Evolutionary conservation across 1,140 invertebrate genomes (phyloP).

Genomic region (Tribolium castaneum): DNA sequence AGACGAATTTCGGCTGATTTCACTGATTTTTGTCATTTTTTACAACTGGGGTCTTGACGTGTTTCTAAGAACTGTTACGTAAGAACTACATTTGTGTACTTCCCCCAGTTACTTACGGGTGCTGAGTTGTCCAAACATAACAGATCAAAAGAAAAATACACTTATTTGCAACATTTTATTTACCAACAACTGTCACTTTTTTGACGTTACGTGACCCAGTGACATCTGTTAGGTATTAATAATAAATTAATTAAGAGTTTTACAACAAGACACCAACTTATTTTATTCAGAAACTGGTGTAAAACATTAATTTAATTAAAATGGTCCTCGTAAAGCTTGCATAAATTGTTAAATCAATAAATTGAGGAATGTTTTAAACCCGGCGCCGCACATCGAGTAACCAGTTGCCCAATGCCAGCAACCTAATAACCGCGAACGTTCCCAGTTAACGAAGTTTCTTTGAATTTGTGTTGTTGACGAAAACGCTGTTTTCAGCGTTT

Average conservation of each 20-base stretch:
- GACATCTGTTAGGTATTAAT: no score
- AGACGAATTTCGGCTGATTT: constrained; percentile 7
- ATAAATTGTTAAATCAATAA: no score
- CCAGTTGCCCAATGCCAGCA: neutral
- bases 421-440: neutral
- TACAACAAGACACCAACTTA: no score
- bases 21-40: constrained; percentile 48
- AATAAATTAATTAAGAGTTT: no score
- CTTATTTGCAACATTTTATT: no score
- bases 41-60: neutral
- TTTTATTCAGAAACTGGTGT: no score
- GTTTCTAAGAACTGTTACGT: neutral
- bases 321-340: no score
- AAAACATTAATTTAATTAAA: no score
- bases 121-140: no score
- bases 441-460: neutral
- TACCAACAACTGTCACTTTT: no score
- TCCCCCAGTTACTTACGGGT: neutral
- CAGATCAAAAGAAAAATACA: no score
- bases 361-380: neutral
- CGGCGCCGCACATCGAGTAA: neutral
- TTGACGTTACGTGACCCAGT: no score
- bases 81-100: neutral
- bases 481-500: neutral
- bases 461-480: constrained; percentile 10